These are phyloP conservation scores for Hiodon tergisus DNA, from an alignment of 2,113 vertebrate species.

Conservation along the genomic window DNA sequence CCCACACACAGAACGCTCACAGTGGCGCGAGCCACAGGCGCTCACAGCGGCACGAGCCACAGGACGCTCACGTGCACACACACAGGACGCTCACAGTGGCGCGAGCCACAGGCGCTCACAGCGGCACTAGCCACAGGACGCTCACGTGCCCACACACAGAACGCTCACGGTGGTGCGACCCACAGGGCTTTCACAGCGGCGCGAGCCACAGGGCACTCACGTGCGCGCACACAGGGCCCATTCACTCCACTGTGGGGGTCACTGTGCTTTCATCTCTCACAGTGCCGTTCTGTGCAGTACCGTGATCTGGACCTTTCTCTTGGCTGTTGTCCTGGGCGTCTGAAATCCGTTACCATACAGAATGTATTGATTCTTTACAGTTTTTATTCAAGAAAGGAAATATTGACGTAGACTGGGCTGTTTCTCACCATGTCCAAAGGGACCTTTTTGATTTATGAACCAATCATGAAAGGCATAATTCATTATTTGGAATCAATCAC, in stretches of 20 bases:
- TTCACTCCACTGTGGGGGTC: constrained; percentile 43
- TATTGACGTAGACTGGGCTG: not conserved
- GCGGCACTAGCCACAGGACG: not conserved
- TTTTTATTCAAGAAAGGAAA: constrained; percentile 1
- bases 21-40: constrained; percentile 26
- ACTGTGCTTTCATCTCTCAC: constrained; percentile 42
- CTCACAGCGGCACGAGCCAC: constrained; percentile 1
- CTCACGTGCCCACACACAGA: not conserved
- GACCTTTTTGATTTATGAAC: constrained; percentile 16
- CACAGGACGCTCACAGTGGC: constrained; percentile 28
- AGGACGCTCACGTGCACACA: not conserved
- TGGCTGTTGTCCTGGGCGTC: constrained; percentile 36
- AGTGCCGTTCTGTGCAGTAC: constrained; percentile 20
- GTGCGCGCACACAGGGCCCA: constrained; percentile 40
- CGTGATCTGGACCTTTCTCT: constrained; percentile 36
- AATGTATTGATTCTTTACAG: constrained; percentile 17
- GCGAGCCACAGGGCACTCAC: not conserved
- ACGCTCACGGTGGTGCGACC: constrained; percentile 30
- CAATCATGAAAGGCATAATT: not conserved
- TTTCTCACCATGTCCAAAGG: constrained; percentile 20
- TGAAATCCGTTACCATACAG: constrained; percentile 23
- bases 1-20: constrained; percentile 10
- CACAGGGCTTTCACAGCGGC: not conserved
- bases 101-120: constrained; percentile 13
- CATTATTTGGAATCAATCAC: not conserved